These are phyloP conservation scores for Diadema setosum DNA, from an alignment of 35 echinoderm and acorn worm species.

Conservation along the genomic window DNA sequence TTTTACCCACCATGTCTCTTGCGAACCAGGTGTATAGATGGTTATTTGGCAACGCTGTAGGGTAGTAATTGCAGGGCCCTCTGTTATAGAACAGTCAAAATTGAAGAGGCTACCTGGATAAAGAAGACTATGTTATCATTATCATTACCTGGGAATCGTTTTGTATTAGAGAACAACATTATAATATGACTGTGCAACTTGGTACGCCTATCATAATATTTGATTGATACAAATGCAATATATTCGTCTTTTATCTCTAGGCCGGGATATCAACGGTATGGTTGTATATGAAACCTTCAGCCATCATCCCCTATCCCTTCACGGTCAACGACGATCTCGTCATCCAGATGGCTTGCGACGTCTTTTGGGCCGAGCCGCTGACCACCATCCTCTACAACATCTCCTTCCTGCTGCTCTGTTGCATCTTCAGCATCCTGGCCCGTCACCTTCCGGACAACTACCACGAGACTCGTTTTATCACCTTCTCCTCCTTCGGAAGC, in stretches of 20 bases:
- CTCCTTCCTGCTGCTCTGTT: constrained; percentile 38
- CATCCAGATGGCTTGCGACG: constrained; percentile 12
- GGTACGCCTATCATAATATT: no score
- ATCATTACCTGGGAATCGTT: no score
- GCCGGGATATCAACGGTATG: neutral
- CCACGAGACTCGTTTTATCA: constrained; percentile 55
- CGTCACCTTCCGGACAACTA: constrained; percentile 71
- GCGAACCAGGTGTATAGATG: no score
- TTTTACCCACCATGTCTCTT: no score
- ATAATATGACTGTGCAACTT: no score
- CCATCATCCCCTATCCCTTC: neutral
- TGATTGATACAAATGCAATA: no score
- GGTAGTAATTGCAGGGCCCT: no score
- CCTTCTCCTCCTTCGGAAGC: constrained; percentile 46
- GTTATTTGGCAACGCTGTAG: no score
- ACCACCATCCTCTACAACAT: constrained; percentile 49
- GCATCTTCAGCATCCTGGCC: constrained; percentile 55
- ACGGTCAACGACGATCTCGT: neutral
- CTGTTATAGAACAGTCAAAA: no score
- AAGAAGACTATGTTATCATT: no score
- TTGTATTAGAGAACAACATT: no score
- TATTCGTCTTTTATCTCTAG: neutral
- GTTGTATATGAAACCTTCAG: neutral
- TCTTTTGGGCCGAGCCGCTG: constrained; percentile 34
- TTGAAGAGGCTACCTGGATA: no score